A percentile compares a stretch with the other conserved stretches of the same genome.
Evolutionary conservation across 2,888 invertebrate genomes (phyloP).

Genomic region (Leptinotarsa tumamoca): DNA sequence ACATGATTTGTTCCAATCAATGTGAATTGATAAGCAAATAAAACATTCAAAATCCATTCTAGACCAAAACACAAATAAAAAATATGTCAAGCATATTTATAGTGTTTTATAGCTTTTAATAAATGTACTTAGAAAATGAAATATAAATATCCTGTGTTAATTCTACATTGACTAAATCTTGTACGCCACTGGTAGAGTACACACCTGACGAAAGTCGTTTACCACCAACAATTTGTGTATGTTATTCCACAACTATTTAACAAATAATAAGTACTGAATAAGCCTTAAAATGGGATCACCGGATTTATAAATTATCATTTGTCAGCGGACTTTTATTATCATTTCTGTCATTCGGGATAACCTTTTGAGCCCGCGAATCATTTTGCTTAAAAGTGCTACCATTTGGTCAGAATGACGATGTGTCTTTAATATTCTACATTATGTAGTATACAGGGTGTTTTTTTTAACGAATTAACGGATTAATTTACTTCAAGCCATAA

Average conservation of each 20-base stretch:
- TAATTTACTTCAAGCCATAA: too few relatives aligned
- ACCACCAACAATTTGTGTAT: constrained; percentile 53
- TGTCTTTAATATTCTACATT: background rate
- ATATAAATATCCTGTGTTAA: too few relatives aligned
- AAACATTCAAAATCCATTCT: too few relatives aligned
- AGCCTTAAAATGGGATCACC: constrained; percentile 52
- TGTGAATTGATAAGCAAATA: too few relatives aligned
- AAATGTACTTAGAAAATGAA: too few relatives aligned
- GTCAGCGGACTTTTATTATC: constrained; percentile 40
- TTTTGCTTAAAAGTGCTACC: background rate
- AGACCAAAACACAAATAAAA: too few relatives aligned
- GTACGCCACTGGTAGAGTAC: constrained; percentile 37
- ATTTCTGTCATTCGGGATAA: constrained; percentile 21
- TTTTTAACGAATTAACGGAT: too few relatives aligned
- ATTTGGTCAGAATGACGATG: background rate
- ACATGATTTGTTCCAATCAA: too few relatives aligned
- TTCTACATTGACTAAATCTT: background rate
- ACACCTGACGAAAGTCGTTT: constrained; percentile 55
- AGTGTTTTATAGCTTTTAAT: too few relatives aligned
- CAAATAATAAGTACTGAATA: constrained; percentile 55
- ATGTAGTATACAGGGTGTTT: too few relatives aligned
- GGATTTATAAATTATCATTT: constrained; percentile 53
- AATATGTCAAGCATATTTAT: too few relatives aligned
- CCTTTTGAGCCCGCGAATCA: background rate
- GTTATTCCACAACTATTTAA: constrained; percentile 50